Base-by-base conservation (phyloP, 2,797 vertebrate species). In the Esox lucius region DNA sequence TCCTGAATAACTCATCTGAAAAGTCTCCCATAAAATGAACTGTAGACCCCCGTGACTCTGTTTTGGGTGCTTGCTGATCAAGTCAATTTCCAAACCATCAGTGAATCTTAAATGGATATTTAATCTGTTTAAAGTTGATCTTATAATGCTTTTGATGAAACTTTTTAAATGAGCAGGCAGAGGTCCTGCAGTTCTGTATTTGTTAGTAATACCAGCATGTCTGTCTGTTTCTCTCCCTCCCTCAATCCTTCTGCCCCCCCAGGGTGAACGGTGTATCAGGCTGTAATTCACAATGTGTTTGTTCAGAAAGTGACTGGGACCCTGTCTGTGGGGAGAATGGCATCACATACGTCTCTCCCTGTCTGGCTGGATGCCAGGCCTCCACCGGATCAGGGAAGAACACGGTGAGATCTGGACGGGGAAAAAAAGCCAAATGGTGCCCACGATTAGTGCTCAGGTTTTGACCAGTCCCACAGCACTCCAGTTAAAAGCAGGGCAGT, bases 321-420 rank as follows among this genome's bases (percentile, higher is more conserved):
- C 97, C 96, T 0, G 92, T 97, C 33, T 98, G 97, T 76, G 96
- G 95, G 31, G 84, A 88, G 42, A 95, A 96, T 0, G 94, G 93
- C 35, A 70, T 98, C 84, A 97, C 95, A 0, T 99, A 97, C 0
- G 35, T 95, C 16, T 96, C 97, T 0, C 93, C 95, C 0, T 98
- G 96, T 79, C 91, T 97, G 1, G 96, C 96, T 39, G 96, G 97
- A 49, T 98, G 96, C 66, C 92, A 62, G 2, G 61, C 79, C 46
- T 92, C 91, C 0, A 59, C 33, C 39, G 94, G 93, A 78, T 87
- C 78, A 4, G 93, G 92, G 51, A 95, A 88, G 73, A 83, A 91
- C 82, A 94, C 70, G 4, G 97, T 98, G 89, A 94, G 95, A 82
- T 51, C 15, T 46, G 42, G 22, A 61, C n/a, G 9, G 2, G 15